Evolutionary conservation across 2,113 vertebrate species (phyloP).

Genomic region (Lathamus discolor): DNA sequence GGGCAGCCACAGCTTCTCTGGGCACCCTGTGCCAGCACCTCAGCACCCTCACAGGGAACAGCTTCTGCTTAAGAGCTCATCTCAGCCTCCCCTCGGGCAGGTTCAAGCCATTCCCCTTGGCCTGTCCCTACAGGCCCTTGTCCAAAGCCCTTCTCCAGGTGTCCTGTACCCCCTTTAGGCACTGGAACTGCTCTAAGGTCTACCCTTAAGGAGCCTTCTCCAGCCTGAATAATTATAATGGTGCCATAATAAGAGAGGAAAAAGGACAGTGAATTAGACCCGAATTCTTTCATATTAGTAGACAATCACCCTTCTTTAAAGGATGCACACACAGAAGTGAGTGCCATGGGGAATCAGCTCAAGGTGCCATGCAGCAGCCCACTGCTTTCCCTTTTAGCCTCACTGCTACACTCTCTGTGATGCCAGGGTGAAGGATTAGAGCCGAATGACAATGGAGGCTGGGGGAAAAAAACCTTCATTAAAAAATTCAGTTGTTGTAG

Average conservation of each 20-base stretch:
- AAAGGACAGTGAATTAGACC: neutral
- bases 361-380: neutral
- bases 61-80: too few relatives aligned
- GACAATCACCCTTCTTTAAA: neutral
- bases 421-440: constrained; percentile 20
- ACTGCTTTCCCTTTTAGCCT: neutral
- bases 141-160: neutral
- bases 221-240: neutral
- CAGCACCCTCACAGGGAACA: too few relatives aligned
- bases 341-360: neutral
- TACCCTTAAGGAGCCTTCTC: neutral
- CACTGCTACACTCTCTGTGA: neutral
- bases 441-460: neutral
- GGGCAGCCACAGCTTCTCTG: too few relatives aligned
- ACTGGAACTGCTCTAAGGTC: neutral
- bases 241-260: neutral
- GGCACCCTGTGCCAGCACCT: too few relatives aligned
- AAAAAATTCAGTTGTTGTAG: constrained; percentile 39
- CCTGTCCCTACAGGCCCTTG: too few relatives aligned
- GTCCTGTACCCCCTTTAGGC: neutral
- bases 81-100: too few relatives aligned
- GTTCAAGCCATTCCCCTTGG: too few relatives aligned
- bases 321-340: neutral
- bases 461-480: neutral
- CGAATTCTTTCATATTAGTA: neutral